Conservation (phyloP, 2,113 vertebrate genomes). For the Romanogobio albipinnatus region DNA sequence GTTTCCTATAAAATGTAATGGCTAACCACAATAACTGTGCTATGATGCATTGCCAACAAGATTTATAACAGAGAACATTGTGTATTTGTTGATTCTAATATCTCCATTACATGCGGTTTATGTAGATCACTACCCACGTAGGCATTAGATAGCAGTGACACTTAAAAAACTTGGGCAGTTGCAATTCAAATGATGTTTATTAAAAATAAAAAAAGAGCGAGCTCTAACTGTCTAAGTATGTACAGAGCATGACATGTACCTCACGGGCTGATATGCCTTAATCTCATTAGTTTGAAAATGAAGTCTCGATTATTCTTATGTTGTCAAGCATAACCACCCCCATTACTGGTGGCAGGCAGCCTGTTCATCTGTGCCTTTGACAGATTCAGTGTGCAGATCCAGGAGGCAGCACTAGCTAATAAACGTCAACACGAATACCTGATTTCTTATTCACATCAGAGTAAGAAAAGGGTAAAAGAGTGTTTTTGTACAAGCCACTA, state of each 20-base stretch:
- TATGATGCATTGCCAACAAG: not conserved
- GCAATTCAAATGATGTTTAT: slow-evolving; percentile 13
- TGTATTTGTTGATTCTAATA: not conserved
- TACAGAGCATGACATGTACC: slow-evolving; percentile 33
- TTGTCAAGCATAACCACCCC: slow-evolving; percentile 62
- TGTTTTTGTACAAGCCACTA: not conserved
- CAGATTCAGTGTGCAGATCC: slow-evolving; percentile 54
- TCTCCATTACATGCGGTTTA: not conserved
- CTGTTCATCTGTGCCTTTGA: slow-evolving; percentile 63
- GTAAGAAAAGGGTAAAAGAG: not conserved
- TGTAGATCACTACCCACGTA: slow-evolving; percentile 1
- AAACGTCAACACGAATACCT: slow-evolving; percentile 32
- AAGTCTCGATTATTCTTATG: slow-evolving; percentile 68
- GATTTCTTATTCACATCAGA: not conserved
- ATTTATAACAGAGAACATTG: not conserved
- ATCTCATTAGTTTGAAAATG: slow-evolving; percentile 70
- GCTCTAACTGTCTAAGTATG: slow-evolving; percentile 26
- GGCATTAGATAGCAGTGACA: slow-evolving; percentile 15
- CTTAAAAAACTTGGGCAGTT: not conserved
- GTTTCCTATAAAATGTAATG: not conserved
- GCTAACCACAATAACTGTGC: not conserved
- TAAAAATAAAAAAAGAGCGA: not conserved
- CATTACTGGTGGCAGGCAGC: slow-evolving; percentile 52
- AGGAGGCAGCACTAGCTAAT: slow-evolving; percentile 19
- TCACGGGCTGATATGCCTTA: slow-evolving; percentile 64